Base-by-base conservation (phyloP, 1,140 invertebrate species). In the Halesus radiatus region DNA sequence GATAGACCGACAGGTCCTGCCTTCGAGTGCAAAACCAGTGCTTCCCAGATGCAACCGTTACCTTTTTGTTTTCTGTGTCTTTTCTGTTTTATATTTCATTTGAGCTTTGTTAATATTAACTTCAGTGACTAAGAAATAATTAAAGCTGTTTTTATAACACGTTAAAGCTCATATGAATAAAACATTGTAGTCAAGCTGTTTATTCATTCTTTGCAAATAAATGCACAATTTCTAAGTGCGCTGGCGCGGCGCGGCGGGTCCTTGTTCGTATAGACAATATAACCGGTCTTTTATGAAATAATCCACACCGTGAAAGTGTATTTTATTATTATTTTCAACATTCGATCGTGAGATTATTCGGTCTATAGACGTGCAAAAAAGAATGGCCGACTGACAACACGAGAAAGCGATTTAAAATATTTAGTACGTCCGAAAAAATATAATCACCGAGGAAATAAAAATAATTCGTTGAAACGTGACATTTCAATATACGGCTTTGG, bases 331-430 rank as follows among this genome's bases (percentile, higher is more conserved):
- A 23, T 72, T 72, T 72, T 29, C 32, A 26, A 66, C n/a, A 72
- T 45, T 52, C 45, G 68, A 72, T 74, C 70, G 70, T 74, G 70
- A 74, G 70, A 74, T 74, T 74, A 74, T 26, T 7, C 26, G 52
- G 26, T 56, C 53, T n/a, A 54, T 54, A 29, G 52, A 74, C 22
- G 50, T 37, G 70, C 70, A 74, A 56, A 74, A 74, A 53, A 74
- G 56, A 74, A 74, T 74, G 70, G 70, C 70, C 29, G 45, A 52
- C 45, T 50, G 32, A 52, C 32, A 26, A 74, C 70, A 74, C 70
- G 70, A 74, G 70, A 74, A 56, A 74, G 70, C 70, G 18, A 74
- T 74, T 74, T 74, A 54, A 74, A 54, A 74, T 74, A 72, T 72
- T 72, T 52, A 72, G 20, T 50, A 26, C 20, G 8, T 1, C 32